Evolutionary conservation across 1,140 invertebrate species (phyloP), one percentile per base, ranked within the genome.

Genomic region (Hycleus cichorii): DNA sequence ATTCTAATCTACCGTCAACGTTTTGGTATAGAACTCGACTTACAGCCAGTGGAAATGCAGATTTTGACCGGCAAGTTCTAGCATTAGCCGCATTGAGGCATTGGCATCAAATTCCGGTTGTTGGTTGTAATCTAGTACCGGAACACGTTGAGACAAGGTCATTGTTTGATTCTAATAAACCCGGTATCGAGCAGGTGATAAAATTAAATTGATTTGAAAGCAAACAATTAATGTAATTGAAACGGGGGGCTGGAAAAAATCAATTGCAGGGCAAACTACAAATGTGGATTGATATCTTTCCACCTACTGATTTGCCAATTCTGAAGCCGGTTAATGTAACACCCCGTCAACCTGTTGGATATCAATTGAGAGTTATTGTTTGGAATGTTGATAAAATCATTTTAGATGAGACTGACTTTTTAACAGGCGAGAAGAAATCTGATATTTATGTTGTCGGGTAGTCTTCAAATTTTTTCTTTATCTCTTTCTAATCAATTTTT

Each of bases 251-350:
- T 39, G 25, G n/a, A 39, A 25, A 27, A 39, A 38, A 44, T 27
- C 24, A 25, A 56, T 59, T 61, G 55, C 38, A 90, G 86, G 92
- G 93, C 11, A 92, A 91, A 76, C 66, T 95, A 26, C 89, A 93
- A 72, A 80, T 95, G 77, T 95, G 91, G 91, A 77, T 95, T 6
- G 93, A 96, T 70, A 86, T 95, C 75, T 94, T 92, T 72, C 79
- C 86, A 12, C 78, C 83, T 55, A 80, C 80, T 58, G 81, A 76
- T 70, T 77, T 79, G 3, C 78, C 80, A n/a, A 74, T 73, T 56
- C 79, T 80, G 3, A 51, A 53, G 39, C 78, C 87, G 24, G 77
- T 93, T 1, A 84, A 93, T 68, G 91, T 95, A 57, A 83, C 83
- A 3, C 89, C 89, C 0, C 77, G 84, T 57, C 82, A 85, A 64